A percentile compares a stretch with the other conserved stretches of the same genome.
Evolutionary conservation across 2,888 invertebrate genomes (phyloP).

Genomic region (Pediacus dermestoides): DNA sequence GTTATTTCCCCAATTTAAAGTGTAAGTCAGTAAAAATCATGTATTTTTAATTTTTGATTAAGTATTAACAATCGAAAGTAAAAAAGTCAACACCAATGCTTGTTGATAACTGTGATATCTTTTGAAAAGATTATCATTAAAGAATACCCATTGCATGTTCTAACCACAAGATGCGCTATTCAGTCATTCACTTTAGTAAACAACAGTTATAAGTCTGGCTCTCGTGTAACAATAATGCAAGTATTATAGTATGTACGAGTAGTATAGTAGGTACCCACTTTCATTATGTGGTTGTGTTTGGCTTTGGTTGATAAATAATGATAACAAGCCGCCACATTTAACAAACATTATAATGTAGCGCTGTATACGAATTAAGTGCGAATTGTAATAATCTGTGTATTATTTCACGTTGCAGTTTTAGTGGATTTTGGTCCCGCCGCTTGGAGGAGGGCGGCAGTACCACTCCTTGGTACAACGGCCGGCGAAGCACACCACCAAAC

Average conservation of each 20-base stretch:
- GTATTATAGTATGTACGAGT: too few relatives aligned
- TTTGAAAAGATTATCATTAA: too few relatives aligned
- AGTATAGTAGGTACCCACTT: too few relatives aligned
- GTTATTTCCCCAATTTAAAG: too few relatives aligned
- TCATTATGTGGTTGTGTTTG: slow-evolving; percentile 13
- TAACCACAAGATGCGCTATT: slow-evolving; percentile 12
- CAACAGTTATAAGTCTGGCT: slow-evolving; percentile 17
- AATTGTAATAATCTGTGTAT: background rate
- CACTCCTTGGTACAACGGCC: slow-evolving; percentile 38
- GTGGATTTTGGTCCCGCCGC: slow-evolving; percentile 42
- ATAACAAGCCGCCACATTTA: slow-evolving; percentile 17
- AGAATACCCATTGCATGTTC: too few relatives aligned
- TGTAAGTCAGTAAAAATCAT: too few relatives aligned
- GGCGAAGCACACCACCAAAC: slow-evolving; percentile 17
- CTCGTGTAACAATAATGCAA: slow-evolving; percentile 21
- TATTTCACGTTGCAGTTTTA: slow-evolving; percentile 37
- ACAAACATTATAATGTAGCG: slow-evolving; percentile 13
- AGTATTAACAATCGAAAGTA: too few relatives aligned
- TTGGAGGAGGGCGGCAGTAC: slow-evolving; percentile 32
- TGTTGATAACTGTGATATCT: too few relatives aligned
- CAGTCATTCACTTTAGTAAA: slow-evolving; percentile 24
- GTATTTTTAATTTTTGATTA: too few relatives aligned
- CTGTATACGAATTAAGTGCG: background rate
- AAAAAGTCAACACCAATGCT: too few relatives aligned
- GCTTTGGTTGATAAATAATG: slow-evolving; percentile 28